Evolutionary conservation across 2,888 invertebrate genomes (phyloP), one percentile per base, ranked within the genome.

Genomic region (Plemyria rubiginata): DNA sequence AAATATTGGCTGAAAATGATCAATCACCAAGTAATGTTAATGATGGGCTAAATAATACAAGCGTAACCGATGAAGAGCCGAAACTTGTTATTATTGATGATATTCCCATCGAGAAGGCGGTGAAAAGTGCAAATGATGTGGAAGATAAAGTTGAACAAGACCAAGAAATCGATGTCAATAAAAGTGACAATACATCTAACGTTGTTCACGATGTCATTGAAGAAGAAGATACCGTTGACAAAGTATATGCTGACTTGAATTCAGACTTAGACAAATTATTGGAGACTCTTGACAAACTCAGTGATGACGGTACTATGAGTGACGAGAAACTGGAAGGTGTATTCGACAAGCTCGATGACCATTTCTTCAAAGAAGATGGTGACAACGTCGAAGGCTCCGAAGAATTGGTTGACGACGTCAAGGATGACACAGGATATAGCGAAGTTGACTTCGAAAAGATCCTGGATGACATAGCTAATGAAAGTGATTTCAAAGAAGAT

Each of bases 221-320:
- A 15, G 75, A 74, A 36, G 82, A 83, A 54, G 84, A 84, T 22
- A 77, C 76, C 0, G 77, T 78, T 1, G 78, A 80, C 5, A 78
- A 82, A 67, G 78, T 76, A 2, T 80, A 82, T 51, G 70, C 70
- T 16, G 87, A 88, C 56, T 72, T 90, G 8, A 77, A 84, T 62
- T 76, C 75, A 15, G 85, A 90, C 66, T 77, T 89, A 38, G 77
- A 81, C 13, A 78, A 81, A 58, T 67, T 90, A 29, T 77, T 84
- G 59, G 80, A 80, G 54, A 85, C 83, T 12, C 68, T 82, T 55
- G 72, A 80, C 11, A 85, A 87, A 70, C 72, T 89, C 9, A 71
- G 66, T 13, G 67, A 73, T 36, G 72, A 76, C 12, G 65, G 61
- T 7, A 60, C 72, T 4, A 64, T 72, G 8, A 62, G 70, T 11